Evolutionary conservation across 2,888 invertebrate species (phyloP).

Genomic region (Lacanobia oleracea): DNA sequence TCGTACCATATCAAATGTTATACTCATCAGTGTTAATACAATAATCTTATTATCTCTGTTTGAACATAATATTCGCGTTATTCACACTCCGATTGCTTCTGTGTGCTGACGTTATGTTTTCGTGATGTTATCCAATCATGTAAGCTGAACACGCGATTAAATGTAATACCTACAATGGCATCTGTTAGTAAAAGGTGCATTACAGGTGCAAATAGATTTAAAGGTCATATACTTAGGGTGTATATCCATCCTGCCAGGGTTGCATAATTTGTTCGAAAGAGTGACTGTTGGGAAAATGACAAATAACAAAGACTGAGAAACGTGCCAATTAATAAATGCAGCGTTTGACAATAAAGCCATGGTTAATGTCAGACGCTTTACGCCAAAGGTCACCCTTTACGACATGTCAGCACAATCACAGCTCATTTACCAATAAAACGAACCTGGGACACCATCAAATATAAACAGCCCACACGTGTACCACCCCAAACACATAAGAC

Average conservation of each 20-base stretch:
- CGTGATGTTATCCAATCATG: slow-evolving; percentile 30
- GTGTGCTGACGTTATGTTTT: slow-evolving; percentile 21
- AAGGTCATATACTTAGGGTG: neutral
- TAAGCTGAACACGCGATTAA: slow-evolving; percentile 10
- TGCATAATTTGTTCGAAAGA: no score
- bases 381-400: slow-evolving; percentile 12
- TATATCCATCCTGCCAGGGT: no score
- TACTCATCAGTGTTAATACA: slow-evolving; percentile 38
- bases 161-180: neutral
- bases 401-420: slow-evolving; percentile 30
- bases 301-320: no score
- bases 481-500: slow-evolving; percentile 15
- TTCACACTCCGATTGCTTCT: slow-evolving; percentile 36
- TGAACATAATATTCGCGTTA: slow-evolving; percentile 37
- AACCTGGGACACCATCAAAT: slow-evolving; percentile 20
- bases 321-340: neutral
- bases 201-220: neutral
- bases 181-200: neutral
- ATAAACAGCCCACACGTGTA: slow-evolving; percentile 9
- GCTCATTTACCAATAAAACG: slow-evolving; percentile 20
- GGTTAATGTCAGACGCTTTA: neutral
- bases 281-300: no score
- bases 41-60: slow-evolving; percentile 43
- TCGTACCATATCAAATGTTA: slow-evolving; percentile 27
- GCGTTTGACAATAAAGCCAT: neutral